Percentiles rank a stretch among this genome's conserved stretches.
Evolutionary conservation across 2,113 vertebrate genomes (phyloP).

Genomic region (Miniopterus natalensis): DNA sequence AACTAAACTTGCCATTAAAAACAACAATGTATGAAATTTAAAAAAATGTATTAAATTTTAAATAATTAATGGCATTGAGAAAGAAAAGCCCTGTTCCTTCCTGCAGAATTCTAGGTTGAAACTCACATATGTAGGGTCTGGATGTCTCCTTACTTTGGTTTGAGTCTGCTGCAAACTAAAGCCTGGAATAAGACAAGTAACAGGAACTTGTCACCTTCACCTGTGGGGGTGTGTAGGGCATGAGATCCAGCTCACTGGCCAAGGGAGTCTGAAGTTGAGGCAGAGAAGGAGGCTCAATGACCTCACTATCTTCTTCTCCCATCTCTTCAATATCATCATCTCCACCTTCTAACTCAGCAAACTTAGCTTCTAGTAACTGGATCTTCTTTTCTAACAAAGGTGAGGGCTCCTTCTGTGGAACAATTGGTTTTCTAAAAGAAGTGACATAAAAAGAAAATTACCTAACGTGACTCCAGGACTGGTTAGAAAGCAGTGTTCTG

Average conservation of each 20-base stretch:
- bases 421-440: conserved; percentile 94
- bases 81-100: not conserved
- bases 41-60: not conserved
- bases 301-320: conserved; percentile 96
- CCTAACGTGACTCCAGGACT: not conserved
- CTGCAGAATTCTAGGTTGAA: conserved; percentile 37
- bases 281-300: conserved; percentile 92
- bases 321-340: conserved; percentile 98
- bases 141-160: conserved; percentile 15
- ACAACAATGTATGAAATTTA: not conserved
- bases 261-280: conserved; percentile 94
- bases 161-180: conserved; percentile 56
- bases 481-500: conserved; percentile 42
- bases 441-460: conserved; percentile 59
- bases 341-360: conserved; percentile 96
- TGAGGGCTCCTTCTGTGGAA: conserved; percentile 98
- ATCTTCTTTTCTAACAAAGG: conserved; percentile 98
- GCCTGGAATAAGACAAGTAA: conserved; percentile 34
- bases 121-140: not conserved
- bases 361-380: conserved; percentile 97
- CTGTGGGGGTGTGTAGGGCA: conserved; percentile 97
- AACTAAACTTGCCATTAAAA: conserved; percentile 43
- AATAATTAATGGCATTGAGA: conserved; percentile 29
- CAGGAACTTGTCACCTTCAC: conserved; percentile 85
- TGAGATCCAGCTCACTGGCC: conserved; percentile 94